Conservation (phyloP, 2,113 vertebrate species). For the Terrapene triunguis region DNA sequence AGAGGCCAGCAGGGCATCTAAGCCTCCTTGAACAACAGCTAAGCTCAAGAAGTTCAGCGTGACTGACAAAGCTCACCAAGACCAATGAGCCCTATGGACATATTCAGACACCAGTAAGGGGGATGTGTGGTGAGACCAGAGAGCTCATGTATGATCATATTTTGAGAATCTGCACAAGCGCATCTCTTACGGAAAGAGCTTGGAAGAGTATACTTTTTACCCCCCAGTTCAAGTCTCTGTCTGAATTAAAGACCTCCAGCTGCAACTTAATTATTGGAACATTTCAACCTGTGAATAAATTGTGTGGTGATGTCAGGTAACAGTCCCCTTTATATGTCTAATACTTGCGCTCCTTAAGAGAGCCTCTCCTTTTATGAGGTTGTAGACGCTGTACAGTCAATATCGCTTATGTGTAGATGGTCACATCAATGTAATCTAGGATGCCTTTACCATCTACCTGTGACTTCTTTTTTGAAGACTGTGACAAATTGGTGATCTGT, state of each 20-base stretch:
- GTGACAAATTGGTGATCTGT: rapidly evolving
- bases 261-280: not conserved
- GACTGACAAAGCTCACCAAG: not conserved
- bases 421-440: too few species aligned
- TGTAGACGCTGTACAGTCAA: not conserved
- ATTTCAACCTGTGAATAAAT: constrained; percentile 12
- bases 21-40: not conserved
- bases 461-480: not conserved
- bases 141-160: rapidly evolving
- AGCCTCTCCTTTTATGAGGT: not conserved
- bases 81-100: rapidly evolving
- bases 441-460: not conserved
- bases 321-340: not conserved
- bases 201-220: not conserved
- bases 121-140: rapidly evolving
- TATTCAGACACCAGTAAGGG: rapidly evolving
- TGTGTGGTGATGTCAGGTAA: not conserved
- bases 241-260: not conserved
- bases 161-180: rapidly evolving
- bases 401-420: not conserved
- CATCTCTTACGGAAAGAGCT: not conserved
- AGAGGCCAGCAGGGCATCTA: not conserved
- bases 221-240: not conserved
- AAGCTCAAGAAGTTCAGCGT: not conserved
- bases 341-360: too few species aligned